Evolutionary conservation across 2,888 invertebrate species (phyloP), one percentile per base, ranked within the genome.

Genomic region (Tenthredo scrophulariae): DNA sequence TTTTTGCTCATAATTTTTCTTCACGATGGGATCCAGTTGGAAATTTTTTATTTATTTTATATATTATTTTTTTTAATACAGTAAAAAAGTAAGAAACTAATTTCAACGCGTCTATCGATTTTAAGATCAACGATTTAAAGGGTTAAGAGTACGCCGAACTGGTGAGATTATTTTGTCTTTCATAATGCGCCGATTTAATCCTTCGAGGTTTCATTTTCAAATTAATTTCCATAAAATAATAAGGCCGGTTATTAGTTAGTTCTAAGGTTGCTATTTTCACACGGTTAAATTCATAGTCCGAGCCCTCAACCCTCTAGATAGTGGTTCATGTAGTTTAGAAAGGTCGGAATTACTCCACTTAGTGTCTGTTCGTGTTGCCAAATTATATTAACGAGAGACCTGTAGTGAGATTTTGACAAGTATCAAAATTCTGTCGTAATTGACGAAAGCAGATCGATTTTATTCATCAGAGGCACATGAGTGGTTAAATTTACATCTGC

Each of bases 271-370:
- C 67, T 67, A 74, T 74, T 43, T 40, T 74, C 74, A 22, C 74
- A 10, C 43, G 43, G 37, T 26, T 15, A 70, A n/a, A 67, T 67
- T 67, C 67, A 67, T 67, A 67, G 67, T 15, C 33, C 15, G 33
- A 67, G 40, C 26, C 22, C 10, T 40, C 3, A 33, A 54, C 50
- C 77, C 77, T 54, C 33, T 29, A 10, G 6, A 37, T 0, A 43
- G 74, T 43, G 26, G 43, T 26, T 43, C 43, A 15, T 43, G 50
- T 54, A 54, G 54, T 77, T 77, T 77, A 15, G 22, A n/a, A 26
- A 54, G 77, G 54, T 77, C 77, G 29, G 77, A 77, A 33, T 77
- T 77, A 54, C 33, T 33, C 77, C 77, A 77, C 54, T 54, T 10
- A 77, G 54, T 33, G 77, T 54, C 54, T 15, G n/a, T 43, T 74